Evolutionary conservation across 2,797 vertebrate species (phyloP), one percentile per base, ranked within the genome.

Genomic region (Acridotheres tristis): DNA sequence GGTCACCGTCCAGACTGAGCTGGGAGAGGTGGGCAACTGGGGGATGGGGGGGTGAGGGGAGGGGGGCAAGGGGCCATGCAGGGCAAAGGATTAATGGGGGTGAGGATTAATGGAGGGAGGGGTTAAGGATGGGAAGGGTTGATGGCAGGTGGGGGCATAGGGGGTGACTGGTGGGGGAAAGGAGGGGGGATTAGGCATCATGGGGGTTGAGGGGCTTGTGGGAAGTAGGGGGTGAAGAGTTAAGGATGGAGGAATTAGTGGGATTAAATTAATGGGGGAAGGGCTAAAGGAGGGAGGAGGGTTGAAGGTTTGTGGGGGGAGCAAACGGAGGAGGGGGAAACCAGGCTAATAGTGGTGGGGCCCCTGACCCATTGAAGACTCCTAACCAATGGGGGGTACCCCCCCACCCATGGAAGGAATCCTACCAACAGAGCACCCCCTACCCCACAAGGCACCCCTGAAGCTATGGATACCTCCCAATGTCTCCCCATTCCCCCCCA

Each of bases 381-480:
- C 40, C 10, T 14, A 59, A 7, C 12, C 0, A 0, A 40, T 30
- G 13, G 16, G 6, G 11, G 53, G 9, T 26, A 42, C 17, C 21
- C 7, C 25, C 7, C 38, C 80, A 80, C 4, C 16, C 30, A 40
- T 19, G 45, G 16, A 59, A 45, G 9, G 53, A 51, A 36, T 55
- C 43, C 19, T n/a, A 66, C 7, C 7, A 16, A 10, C 0, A 5
- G 23, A 66, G 29, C 14, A 59, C 0, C 11, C 16, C 17, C 25
- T 36, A 61, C 1, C 13, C n/a, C 25, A 53, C 1, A 4, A 22
- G 19, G 16, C 16, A 20, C 2, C 3, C 25, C 13, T 3, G 14
- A 40, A 66, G 12, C 14, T 17, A 59, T 40, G 34, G 15, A 48
- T 9, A 48, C 4, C 5, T 59, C 9, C 16, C 21, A 61, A 10